Percentiles rank a stretch among this genome's conserved stretches.
Conservation (phyloP, 2,113 vertebrate species). For the Carassius gibelio region DNA sequence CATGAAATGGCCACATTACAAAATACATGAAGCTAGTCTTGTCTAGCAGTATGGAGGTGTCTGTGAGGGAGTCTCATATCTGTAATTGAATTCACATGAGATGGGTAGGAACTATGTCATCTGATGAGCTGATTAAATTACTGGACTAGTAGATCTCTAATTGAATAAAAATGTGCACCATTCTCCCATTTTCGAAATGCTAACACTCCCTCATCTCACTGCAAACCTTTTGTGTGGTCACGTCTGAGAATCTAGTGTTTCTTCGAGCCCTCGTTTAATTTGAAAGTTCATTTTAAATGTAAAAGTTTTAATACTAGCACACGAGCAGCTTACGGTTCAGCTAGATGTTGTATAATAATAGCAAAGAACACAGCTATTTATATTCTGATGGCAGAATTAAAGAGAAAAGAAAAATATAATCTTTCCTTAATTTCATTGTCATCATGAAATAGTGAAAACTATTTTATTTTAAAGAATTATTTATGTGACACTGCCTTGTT, state of each 20-base stretch:
- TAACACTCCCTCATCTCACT: constrained; percentile 42
- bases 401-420: not conserved
- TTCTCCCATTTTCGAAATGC: constrained; percentile 60
- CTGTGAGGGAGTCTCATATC: constrained; percentile 56
- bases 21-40: not conserved
- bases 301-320: not conserved
- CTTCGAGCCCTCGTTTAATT: not conserved
- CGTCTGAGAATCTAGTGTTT: not conserved
- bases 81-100: constrained; percentile 88
- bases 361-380: not conserved
- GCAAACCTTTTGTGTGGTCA: not conserved
- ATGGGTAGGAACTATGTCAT: constrained; percentile 74
- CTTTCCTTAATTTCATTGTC: not conserved
- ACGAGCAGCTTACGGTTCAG: not conserved
- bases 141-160: constrained; percentile 74
- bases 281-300: not conserved
- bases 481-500: too few relatives aligned
- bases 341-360: not conserved
- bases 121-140: constrained; percentile 86
- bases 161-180: constrained; percentile 71
- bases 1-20: not conserved
- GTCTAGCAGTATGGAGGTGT: not conserved
- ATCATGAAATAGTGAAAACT: not conserved
- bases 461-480: too few relatives aligned
- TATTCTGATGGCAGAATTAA: not conserved